These are phyloP conservation scores for Gallinago stenura DNA, from an alignment of 2,797 vertebrate species.

Conservation along the genomic window DNA sequence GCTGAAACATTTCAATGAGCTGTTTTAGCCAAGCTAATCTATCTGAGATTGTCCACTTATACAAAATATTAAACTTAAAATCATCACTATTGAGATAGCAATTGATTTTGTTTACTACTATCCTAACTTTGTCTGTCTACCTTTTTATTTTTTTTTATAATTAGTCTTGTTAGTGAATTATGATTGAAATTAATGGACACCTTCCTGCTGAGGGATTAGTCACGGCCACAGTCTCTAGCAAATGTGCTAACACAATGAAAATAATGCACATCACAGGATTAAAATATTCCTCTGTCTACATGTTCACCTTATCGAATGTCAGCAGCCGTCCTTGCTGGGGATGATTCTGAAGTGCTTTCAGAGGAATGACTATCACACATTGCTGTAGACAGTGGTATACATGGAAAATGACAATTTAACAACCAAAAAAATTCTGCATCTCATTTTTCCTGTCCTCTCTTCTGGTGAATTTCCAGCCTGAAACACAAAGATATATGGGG, in stretches of 20 bases:
- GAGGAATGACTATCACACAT: neutral
- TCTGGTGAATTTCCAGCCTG: neutral
- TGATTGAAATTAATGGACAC: constrained; percentile 5
- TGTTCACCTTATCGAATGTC: neutral
- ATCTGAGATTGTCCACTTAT: constrained; percentile 46
- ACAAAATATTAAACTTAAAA: constrained; percentile 64
- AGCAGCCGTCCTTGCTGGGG: neutral
- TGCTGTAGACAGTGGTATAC: neutral
- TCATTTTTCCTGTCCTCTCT: neutral
- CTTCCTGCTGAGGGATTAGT: constrained; percentile 10
- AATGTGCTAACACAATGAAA: neutral
- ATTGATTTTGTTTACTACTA: neutral
- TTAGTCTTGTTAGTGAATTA: neutral
- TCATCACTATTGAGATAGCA: neutral
- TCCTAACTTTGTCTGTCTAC: neutral
- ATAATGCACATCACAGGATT: neutral
- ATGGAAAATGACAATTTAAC: neutral
- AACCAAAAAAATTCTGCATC: neutral
- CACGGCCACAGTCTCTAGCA: neutral
- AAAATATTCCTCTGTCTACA: neutral
- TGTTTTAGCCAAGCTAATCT: constrained; percentile 59
- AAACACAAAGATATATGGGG: accelerated
- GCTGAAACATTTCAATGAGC: constrained; percentile 51
- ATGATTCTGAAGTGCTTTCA: neutral
- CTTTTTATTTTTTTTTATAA: neutral